Percentiles rank a stretch among this genome's conserved stretches.
Evolutionary conservation across 2,888 invertebrate species (phyloP).

Genomic region (Stegana nigrithorax): DNA sequence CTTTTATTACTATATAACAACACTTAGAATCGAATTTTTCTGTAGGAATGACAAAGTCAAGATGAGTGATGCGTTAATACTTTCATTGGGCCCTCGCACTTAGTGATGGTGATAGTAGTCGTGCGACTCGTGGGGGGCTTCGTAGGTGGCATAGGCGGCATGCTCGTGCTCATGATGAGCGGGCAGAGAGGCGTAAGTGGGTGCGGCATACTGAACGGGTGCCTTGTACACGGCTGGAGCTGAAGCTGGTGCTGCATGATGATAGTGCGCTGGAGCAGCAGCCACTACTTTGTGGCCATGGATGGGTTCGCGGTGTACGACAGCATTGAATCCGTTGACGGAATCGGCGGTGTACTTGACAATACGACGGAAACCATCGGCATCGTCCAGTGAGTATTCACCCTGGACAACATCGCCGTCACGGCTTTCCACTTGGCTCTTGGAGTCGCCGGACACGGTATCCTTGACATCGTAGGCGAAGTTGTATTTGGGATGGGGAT

Average conservation of each 20-base stretch:
- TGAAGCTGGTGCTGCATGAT: constrained; percentile 39
- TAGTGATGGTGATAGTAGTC: constrained; percentile 58
- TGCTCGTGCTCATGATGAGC: constrained; percentile 37
- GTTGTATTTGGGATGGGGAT: constrained; percentile 63
- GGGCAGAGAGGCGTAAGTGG: constrained; percentile 35
- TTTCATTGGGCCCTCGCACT: constrained; percentile 30
- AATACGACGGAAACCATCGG: constrained; percentile 66
- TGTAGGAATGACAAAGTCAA: background rate
- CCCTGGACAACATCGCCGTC: constrained; percentile 68
- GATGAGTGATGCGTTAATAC: constrained; percentile 44
- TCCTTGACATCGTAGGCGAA: constrained; percentile 67
- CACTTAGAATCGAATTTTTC: constrained; percentile 24
- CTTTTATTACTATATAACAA: constrained; percentile 50
- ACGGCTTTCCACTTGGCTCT: constrained; percentile 65
- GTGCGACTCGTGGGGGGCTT: constrained; percentile 47
- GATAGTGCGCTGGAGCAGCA: constrained; percentile 47
- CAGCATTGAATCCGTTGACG: constrained; percentile 66
- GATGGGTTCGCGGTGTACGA: constrained; percentile 63
- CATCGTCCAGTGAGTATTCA: constrained; percentile 66
- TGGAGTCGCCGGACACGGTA: constrained; percentile 65
- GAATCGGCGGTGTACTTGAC: constrained; percentile 67
- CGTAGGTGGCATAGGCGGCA: constrained; percentile 43
- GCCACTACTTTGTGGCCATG: constrained; percentile 42
- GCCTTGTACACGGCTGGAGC: constrained; percentile 40
- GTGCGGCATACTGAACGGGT: constrained; percentile 38